These are phyloP conservation scores for Trilocha varians DNA, from an alignment of 2,888 invertebrate species.

Conservation along the genomic window DNA sequence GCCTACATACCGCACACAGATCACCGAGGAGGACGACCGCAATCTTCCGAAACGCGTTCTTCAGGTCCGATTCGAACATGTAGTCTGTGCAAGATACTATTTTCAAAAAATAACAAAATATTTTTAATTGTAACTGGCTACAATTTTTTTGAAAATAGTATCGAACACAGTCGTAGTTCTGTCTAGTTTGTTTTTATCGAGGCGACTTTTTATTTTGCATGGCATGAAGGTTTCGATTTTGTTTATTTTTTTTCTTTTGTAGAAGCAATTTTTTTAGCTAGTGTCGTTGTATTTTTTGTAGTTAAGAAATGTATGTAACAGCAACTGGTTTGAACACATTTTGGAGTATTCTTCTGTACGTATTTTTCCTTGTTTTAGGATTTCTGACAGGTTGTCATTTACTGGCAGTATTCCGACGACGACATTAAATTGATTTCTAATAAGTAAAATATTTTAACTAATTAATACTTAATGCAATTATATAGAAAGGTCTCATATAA, in stretches of 20 bases:
- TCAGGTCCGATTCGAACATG: constrained; percentile 77
- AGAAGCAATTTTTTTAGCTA: constrained; percentile 40
- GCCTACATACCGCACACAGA: constrained; percentile 94
- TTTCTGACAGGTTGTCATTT: not conserved
- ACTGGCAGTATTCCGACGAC: not conserved
- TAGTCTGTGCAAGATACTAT: not conserved
- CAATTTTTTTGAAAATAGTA: constrained; percentile 39
- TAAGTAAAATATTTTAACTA: no score
- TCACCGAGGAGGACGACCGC: constrained; percentile 96
- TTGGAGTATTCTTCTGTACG: not conserved
- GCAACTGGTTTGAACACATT: not conserved
- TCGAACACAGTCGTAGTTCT: constrained; percentile 32
- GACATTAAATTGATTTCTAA: no score
- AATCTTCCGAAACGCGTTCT: constrained; percentile 94
- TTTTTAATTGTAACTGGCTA: no score
- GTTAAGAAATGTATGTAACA: not conserved
- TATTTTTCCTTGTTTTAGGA: not conserved
- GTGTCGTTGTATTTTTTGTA: constrained; percentile 37
- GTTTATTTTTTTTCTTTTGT: constrained; percentile 40
- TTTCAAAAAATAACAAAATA: not conserved
- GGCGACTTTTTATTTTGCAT: constrained; percentile 45
- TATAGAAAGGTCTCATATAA: no score
- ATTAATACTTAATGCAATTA: no score
- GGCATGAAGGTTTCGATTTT: constrained; percentile 58
- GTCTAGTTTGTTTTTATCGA: constrained; percentile 27